Evolutionary conservation across 2,113 vertebrate genomes (phyloP).

Genomic region (Camelus bactrianus): DNA sequence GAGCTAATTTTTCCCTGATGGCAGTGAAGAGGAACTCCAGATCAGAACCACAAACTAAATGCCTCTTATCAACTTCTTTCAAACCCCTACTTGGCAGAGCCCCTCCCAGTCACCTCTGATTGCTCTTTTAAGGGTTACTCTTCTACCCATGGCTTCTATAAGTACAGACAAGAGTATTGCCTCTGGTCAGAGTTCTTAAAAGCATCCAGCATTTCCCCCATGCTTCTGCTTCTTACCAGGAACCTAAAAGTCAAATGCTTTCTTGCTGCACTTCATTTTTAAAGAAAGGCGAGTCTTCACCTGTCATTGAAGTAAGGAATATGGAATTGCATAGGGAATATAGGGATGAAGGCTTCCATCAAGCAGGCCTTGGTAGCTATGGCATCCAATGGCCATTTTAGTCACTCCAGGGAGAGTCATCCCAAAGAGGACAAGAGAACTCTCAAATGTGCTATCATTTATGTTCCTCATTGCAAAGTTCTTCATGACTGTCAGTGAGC

Average conservation of each 20-base stretch:
- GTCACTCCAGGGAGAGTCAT: conserved; percentile 14
- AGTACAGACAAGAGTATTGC: not conserved
- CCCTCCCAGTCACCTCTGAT: not conserved
- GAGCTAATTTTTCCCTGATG: not conserved
- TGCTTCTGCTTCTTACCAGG: not conserved
- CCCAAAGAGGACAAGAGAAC: conserved; percentile 21
- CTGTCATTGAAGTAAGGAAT: conserved; percentile 25
- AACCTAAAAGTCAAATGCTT: conserved; percentile 19
- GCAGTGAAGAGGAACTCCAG: not conserved
- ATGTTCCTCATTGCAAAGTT: conserved; percentile 50
- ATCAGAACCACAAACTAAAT: not conserved
- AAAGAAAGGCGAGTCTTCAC: not conserved
- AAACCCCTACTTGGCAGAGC: not conserved
- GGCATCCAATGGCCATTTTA: conserved; percentile 43
- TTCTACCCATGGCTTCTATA: conserved; percentile 9
- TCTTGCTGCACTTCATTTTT: not conserved
- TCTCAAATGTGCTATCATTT: conserved; percentile 64
- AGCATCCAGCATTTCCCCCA: not conserved
- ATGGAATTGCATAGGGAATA: not conserved
- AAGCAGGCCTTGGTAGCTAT: conserved; percentile 37
- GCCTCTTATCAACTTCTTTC: not conserved
- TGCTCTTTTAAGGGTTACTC: not conserved
- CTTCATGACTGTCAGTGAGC: conserved; percentile 64
- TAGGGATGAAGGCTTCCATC: not conserved
- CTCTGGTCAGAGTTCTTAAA: conserved; percentile 3